phyloP scores from a whole-genome alignment of 2,797 vertebrate species.

The Parambassis ranga region DNA sequence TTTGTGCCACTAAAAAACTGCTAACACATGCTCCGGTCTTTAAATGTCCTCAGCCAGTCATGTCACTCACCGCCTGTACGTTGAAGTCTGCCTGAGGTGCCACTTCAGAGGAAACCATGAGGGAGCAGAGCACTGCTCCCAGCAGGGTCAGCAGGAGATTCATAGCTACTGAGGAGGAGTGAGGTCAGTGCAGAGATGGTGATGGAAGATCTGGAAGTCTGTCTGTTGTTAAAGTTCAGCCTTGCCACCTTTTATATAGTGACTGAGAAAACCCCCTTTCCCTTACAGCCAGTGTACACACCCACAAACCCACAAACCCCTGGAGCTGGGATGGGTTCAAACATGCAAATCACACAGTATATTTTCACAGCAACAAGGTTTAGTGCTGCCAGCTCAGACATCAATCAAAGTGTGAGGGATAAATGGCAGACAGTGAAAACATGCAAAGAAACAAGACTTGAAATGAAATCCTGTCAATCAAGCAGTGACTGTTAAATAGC shows the following conservation, averaged over 20 bases:
- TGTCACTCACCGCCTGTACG: constrained; percentile 81
- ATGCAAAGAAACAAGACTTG: not conserved
- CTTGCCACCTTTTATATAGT: constrained; percentile 65
- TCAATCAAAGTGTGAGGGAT: not conserved
- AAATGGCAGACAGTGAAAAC: not conserved
- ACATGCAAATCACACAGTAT: constrained; percentile 34
- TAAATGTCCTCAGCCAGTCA: not conserved
- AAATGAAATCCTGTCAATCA: too few relatives aligned
- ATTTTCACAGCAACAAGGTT: constrained; percentile 11
- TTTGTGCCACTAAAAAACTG: too few relatives aligned
- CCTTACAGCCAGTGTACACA: constrained; percentile 16
- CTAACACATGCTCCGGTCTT: too few relatives aligned
- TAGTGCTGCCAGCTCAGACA: not conserved
- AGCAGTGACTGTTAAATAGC: too few relatives aligned
- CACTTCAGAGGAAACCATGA: constrained; percentile 55
- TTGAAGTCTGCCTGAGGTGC: constrained; percentile 81
- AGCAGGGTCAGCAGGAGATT: constrained; percentile 56
- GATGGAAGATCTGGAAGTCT: constrained; percentile 11
- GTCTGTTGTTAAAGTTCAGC: constrained; percentile 21
- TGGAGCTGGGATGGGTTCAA: constrained; percentile 53
- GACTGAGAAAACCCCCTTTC: constrained; percentile 7
- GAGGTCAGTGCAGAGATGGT: not conserved
- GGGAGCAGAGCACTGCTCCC: constrained; percentile 73
- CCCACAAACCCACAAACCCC: constrained; percentile 7
- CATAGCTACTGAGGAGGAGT: constrained; percentile 62